Evolutionary conservation across 2,113 vertebrate species (phyloP).

Genomic region (Salvator merianae): DNA sequence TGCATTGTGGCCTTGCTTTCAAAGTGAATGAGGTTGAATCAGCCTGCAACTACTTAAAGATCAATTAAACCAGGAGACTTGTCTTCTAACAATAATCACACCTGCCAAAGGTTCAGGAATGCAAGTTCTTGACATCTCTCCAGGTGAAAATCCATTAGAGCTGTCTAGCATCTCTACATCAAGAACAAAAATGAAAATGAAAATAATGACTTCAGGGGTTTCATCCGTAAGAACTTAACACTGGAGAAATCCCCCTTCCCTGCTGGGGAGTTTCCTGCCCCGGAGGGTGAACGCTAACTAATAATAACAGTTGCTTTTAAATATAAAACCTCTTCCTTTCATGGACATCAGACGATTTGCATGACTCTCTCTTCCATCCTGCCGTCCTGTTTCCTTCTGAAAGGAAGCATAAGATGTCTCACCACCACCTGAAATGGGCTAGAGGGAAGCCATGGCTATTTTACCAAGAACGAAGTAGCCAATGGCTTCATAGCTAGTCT

Average conservation of each 20-base stretch:
- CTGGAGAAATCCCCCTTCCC: conserved; percentile 1
- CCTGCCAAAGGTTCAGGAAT: background rate
- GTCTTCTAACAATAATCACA: background rate
- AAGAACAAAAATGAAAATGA: too few species aligned
- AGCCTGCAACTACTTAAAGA: too few species aligned
- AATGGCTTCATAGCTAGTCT: conserved; percentile 52
- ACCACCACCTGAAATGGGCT: conserved; percentile 45
- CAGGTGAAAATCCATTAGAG: background rate
- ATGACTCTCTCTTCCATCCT: too few species aligned
- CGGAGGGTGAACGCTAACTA: conserved; percentile 22
- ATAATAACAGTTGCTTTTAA: conserved; percentile 52
- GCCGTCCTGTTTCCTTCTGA: background rate
- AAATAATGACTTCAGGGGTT: background rate
- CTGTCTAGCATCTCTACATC: background rate
- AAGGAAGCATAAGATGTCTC: conserved; percentile 14
- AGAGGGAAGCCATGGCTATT: conserved; percentile 17
- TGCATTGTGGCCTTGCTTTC: too few species aligned
- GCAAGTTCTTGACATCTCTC: background rate
- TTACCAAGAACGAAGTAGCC: conserved; percentile 31
- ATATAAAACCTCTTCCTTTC: conserved; percentile 27
- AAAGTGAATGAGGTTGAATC: too few species aligned
- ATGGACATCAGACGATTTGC: background rate
- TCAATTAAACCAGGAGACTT: background rate
- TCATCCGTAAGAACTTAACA: background rate
- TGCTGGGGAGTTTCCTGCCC: conserved; percentile 17